Conservation (phyloP, 1,140 invertebrate species). For the Sinella curviseta region DNA sequence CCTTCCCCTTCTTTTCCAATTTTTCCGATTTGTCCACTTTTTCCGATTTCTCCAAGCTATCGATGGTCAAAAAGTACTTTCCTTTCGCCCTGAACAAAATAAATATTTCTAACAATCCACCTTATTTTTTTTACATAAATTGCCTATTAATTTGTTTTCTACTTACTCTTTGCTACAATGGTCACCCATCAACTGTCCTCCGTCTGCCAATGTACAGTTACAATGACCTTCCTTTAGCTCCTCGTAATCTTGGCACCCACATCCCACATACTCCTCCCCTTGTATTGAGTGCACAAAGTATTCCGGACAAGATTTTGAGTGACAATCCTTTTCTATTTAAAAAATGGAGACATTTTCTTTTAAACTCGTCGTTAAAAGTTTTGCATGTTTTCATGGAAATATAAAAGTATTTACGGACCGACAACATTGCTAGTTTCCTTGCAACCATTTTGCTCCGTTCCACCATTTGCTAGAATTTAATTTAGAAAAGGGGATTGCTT, state of each 20-base stretch:
- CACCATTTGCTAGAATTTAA: conserved; percentile 4
- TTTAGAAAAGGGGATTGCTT: neutral
- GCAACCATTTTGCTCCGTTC: neutral
- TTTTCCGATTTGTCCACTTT: neutral
- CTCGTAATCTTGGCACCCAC: neutral
- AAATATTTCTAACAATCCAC: too few species aligned
- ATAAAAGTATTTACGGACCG: neutral
- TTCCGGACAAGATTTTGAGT: neutral
- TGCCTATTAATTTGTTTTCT: neutral
- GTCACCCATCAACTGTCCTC: neutral
- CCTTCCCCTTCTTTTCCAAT: neutral
- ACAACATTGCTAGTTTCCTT: neutral
- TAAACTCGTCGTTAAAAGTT: too few species aligned
- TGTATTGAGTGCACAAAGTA: neutral
- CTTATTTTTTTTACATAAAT: too few species aligned
- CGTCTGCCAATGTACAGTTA: neutral
- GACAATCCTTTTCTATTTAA: neutral
- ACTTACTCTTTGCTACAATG: neutral
- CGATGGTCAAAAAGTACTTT: neutral
- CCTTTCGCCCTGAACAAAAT: neutral
- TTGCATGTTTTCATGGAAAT: too few species aligned
- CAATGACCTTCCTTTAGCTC: neutral
- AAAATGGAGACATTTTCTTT: neutral
- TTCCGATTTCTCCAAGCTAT: neutral
- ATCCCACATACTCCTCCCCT: neutral